phyloP scores from a whole-genome alignment of 2,113 vertebrate genomes.

The Megalops atlanticus region DNA sequence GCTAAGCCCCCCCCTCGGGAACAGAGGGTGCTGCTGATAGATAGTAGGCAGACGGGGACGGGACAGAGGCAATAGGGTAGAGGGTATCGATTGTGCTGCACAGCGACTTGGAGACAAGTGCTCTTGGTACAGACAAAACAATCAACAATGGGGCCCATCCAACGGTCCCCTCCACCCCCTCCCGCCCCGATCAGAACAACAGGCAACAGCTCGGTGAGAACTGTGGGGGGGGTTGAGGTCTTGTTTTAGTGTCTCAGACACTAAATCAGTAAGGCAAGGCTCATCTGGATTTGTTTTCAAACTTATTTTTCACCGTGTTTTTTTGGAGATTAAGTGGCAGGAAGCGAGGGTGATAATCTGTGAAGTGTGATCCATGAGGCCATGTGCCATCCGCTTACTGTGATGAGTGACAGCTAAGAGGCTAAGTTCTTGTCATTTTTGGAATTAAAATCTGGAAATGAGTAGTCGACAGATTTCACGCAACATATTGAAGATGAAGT shows the following conservation, averaged over 20 bases:
- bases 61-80: not conserved
- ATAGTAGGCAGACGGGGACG: not conserved
- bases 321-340: not conserved
- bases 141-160: slow-evolving; percentile 6
- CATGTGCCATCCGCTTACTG: not conserved
- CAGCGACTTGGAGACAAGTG: not conserved
- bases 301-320: not conserved
- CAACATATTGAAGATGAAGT: too few species aligned
- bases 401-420: not conserved
- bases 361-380: not conserved
- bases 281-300: not conserved
- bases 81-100: not conserved
- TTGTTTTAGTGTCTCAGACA: not conserved
- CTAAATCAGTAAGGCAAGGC: not conserved
- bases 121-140: slow-evolving; percentile 16
- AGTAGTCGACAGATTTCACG: too few species aligned
- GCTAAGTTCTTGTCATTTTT: not conserved
- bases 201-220: not conserved
- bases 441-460: not conserved
- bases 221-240: not conserved
- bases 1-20: too few species aligned
- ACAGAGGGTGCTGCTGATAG: not conserved
- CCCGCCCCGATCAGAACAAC: not conserved
- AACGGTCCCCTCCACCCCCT: too few species aligned
- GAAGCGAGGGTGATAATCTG: not conserved